A percentile compares a stretch with the other conserved stretches of the same genome.
These are phyloP conservation scores for Sceloporus undulatus DNA, from an alignment of 2,113 vertebrate species.

Conservation along the genomic window DNA sequence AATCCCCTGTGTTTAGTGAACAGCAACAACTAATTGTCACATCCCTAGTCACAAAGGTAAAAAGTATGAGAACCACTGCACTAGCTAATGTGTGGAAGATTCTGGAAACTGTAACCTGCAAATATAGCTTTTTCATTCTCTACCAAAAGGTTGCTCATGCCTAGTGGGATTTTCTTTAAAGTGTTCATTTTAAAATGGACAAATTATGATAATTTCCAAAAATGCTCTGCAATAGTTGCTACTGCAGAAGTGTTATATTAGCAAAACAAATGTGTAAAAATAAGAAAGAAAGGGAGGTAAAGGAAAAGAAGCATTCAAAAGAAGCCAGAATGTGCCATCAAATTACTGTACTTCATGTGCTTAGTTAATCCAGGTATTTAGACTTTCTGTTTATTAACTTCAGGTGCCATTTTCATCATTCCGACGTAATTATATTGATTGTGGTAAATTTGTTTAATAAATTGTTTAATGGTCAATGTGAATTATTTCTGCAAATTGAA, in stretches of 20 bases:
- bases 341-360: slow-evolving; percentile 14
- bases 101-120: not conserved
- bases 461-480: slow-evolving; percentile 4
- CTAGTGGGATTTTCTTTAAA: too few species aligned
- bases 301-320: not conserved
- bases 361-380: not conserved
- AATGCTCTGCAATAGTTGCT: not conserved
- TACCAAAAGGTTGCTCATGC: not conserved
- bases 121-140: not conserved
- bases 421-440: slow-evolving; percentile 22
- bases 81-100: not conserved
- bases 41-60: too few species aligned
- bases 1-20: too few species aligned
- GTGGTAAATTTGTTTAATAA: slow-evolving; percentile 22
- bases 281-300: not conserved
- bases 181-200: not conserved
- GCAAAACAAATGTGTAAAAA: not conserved
- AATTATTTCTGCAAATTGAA: not conserved
- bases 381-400: slow-evolving; percentile 2
- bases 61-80: too few species aligned
- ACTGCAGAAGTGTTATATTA: not conserved
- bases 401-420: slow-evolving; percentile 24
- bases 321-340: slow-evolving; percentile 11
- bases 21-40: too few species aligned
- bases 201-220: not conserved